Percentiles rank a stretch among this genome's conserved stretches.
phyloP scores from a whole-genome alignment of 92 coral and sea anemone species.

The Montipora capitata region DNA sequence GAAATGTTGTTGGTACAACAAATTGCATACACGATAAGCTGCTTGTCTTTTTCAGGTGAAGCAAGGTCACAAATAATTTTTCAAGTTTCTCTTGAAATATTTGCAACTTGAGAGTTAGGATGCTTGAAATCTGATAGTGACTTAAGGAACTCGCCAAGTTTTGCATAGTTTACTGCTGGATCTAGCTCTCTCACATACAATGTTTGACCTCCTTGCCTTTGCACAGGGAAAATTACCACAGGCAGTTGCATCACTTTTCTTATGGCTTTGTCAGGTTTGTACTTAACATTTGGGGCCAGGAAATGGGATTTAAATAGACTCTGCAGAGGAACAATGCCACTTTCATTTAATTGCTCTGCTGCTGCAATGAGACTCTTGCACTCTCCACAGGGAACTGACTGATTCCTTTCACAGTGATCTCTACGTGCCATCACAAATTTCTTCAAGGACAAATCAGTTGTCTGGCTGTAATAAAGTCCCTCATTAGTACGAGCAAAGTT shows the following conservation, averaged over 20 bases:
- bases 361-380: conserved; percentile 56
- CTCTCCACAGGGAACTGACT: conserved; percentile 40
- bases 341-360: conserved; percentile 53
- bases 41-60: too few species aligned
- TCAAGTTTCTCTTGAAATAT: too few species aligned
- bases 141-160: too few species aligned
- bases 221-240: conserved; percentile 56
- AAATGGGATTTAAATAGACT: conserved; percentile 59
- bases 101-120: too few species aligned
- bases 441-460: conserved; percentile 42
- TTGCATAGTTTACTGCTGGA: too few species aligned
- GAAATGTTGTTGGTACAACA: too few species aligned
- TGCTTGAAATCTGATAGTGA: too few species aligned
- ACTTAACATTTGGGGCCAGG: conserved; percentile 43
- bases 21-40: too few species aligned
- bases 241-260: conserved; percentile 78
- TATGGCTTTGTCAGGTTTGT: conserved; percentile 55
- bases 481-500: conserved; percentile 31
- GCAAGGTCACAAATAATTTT: too few species aligned
- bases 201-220: too few species aligned
- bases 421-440: conserved; percentile 52
- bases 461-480: conserved; percentile 62
- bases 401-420: conserved; percentile 61
- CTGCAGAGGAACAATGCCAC: conserved; percentile 63
- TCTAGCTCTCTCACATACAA: too few species aligned